These are phyloP conservation scores for Hypotaenidia philippensis DNA, from an alignment of 2,797 vertebrate species.

Conservation along the genomic window DNA sequence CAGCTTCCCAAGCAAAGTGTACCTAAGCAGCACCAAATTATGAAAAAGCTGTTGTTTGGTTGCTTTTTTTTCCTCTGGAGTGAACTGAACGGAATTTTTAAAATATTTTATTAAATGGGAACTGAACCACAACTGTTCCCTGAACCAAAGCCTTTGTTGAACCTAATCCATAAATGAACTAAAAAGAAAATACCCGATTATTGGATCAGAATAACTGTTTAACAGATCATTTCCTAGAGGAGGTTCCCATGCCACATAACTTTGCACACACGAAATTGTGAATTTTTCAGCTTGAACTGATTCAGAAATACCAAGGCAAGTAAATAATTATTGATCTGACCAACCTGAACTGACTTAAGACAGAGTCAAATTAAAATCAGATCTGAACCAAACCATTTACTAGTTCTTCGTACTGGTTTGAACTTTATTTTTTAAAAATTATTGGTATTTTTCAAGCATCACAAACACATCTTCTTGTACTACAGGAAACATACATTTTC, in stretches of 20 bases:
- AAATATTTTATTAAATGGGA: background rate
- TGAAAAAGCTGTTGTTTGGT: background rate
- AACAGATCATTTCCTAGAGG: background rate
- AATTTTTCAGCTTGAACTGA: background rate
- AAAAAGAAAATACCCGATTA: background rate
- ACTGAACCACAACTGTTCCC: background rate
- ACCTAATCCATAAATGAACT: background rate
- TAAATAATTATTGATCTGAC: background rate
- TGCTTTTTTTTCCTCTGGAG: background rate
- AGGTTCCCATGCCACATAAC: background rate
- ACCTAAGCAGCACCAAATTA: background rate
- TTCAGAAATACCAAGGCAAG: background rate
- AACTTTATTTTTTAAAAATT: background rate
- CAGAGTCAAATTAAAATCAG: background rate
- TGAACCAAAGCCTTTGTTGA: background rate
- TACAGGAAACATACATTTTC: background rate
- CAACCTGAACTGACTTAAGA: background rate
- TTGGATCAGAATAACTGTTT: background rate
- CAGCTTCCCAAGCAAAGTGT: background rate
- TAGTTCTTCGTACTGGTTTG: background rate
- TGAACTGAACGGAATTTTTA: background rate
- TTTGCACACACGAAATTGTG: background rate
- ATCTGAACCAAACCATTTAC: background rate
- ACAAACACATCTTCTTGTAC: background rate
- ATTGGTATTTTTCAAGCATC: background rate